These are phyloP conservation scores for Anguilla obscura DNA, from an alignment of 2,797 vertebrate genomes.

Conservation along the genomic window DNA sequence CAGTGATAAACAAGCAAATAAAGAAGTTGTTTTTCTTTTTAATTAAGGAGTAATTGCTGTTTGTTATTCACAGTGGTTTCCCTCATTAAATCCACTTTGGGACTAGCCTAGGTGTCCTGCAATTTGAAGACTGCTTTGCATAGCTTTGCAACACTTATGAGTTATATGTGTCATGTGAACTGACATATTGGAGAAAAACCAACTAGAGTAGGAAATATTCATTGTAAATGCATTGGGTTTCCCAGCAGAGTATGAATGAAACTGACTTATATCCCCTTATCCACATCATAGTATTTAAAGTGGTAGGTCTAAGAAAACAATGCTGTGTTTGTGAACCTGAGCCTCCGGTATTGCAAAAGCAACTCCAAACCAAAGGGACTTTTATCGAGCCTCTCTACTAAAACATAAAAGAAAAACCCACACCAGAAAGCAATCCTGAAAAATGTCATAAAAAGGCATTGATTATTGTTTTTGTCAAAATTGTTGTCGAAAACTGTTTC, in stretches of 20 bases:
- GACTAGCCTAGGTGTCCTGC: neutral
- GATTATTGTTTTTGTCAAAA: neutral
- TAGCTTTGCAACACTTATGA: neutral
- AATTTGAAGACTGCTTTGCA: neutral
- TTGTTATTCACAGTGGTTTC: constrained; percentile 10
- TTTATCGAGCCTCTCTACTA: neutral
- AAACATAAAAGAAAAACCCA: neutral
- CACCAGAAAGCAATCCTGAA: neutral
- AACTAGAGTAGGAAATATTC: neutral
- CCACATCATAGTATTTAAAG: neutral
- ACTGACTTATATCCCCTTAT: neutral
- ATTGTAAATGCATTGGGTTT: neutral
- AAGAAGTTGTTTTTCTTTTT: constrained; percentile 21
- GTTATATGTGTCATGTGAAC: neutral
- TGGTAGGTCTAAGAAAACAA: neutral
- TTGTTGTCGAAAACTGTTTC: neutral
- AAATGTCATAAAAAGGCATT: neutral
- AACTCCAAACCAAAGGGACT: neutral
- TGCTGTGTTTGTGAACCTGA: neutral
- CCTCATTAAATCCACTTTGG: neutral
- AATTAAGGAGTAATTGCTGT: constrained; percentile 28
- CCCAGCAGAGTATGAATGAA: neutral
- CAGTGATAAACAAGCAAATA: constrained; percentile 27
- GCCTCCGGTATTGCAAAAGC: neutral
- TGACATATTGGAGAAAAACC: neutral